Base-by-base conservation (phyloP, 2,888 invertebrate species). In the Campopleginae sp. region DNA sequence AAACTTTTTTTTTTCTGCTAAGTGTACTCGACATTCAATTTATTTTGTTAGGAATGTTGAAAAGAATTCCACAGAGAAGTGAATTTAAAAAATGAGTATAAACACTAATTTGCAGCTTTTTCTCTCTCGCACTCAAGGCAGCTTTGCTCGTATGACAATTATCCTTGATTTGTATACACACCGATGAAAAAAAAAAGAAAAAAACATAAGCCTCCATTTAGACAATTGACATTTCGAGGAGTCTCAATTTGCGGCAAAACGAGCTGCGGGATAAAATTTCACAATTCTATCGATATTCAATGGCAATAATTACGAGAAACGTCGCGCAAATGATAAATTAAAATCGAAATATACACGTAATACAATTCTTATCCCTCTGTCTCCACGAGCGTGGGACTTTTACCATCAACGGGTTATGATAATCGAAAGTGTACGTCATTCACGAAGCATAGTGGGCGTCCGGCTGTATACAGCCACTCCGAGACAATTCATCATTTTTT, bases 391-490 rank as follows among this genome's bases (percentile, higher is more conserved):
- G 86, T 86, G 81, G 81, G 86, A 86, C 82, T 84, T 82, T 80
- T 71, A 63, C 86, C 86, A 85, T 88, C 87, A 80, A 84, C 88
- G 68, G 80, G 87, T 87, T 88, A 87, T 88, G 88, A 68, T 87
- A 87, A 87, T 88, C 82, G 66, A 85, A 58, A 72, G 72, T 78
- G 80, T 82, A 85, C 87, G 86, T 86, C 87, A 88, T 84, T 61
- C 78, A 42, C 10, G 66, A 61, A 76, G n/a, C 66, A 72, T 61
- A 42, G 86, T 85, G 84, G 87, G 85, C 83, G 85, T 75, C 48
- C 46, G 12, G 51, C 66, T 42, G 68, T 68, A 66, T 65, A 63
- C 48, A 61, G 19, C 44, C 68, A 66, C 51, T 76, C 46, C 46
- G 70, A 75, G 77, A 82, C 82, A 82, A 86, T 88, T 85, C 66